Evolutionary conservation across 2,113 vertebrate species (phyloP).

Genomic region (Myiozetetes cayanensis): DNA sequence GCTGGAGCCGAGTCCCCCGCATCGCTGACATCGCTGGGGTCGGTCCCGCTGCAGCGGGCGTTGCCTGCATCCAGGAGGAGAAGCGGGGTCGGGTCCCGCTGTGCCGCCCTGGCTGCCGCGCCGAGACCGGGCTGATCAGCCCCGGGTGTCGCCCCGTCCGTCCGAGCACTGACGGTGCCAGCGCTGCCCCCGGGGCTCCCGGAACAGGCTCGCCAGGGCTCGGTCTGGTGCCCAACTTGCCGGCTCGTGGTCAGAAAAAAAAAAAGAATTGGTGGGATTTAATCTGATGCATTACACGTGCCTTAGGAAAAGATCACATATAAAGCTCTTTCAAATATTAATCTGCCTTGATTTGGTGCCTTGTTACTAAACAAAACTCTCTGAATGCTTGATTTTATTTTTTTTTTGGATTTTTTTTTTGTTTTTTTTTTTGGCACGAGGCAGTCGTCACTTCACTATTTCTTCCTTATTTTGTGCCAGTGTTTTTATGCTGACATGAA

Average conservation of each 20-base stretch:
- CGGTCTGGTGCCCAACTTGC: background rate
- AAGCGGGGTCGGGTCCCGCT: fast-evolving
- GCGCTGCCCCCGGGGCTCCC: background rate
- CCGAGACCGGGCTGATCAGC: background rate
- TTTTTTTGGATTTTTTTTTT: too few species aligned
- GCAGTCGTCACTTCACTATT: background rate
- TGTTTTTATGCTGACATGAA: background rate
- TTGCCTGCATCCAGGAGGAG: background rate
- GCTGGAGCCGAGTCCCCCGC: background rate
- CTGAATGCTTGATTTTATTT: background rate
- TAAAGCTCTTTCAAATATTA: background rate
- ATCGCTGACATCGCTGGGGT: background rate
- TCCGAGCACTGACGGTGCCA: background rate
- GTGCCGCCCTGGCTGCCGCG: background rate
- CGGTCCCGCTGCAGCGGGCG: background rate
- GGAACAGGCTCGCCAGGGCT: background rate
- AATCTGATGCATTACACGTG: background rate
- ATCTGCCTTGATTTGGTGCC: background rate
- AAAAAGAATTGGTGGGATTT: background rate
- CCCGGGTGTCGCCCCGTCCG: background rate
- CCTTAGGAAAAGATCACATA: background rate
- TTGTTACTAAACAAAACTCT: background rate
- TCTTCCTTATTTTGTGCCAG: background rate
- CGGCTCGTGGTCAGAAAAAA: background rate
- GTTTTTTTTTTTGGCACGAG: background rate